phyloP scores from a whole-genome alignment of 2,113 vertebrate species.

The Sapajus apella region DNA sequence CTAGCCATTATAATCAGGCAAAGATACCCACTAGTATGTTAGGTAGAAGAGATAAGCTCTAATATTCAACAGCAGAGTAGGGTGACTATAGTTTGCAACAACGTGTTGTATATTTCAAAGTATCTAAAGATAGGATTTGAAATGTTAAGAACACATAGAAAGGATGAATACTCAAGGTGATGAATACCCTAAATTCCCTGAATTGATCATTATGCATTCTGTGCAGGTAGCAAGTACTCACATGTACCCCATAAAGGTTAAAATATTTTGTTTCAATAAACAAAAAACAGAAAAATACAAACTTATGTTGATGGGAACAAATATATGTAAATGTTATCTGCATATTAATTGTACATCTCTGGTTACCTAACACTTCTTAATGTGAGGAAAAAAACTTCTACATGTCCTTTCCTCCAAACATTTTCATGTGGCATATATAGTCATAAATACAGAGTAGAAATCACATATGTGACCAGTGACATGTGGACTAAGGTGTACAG shows the following conservation, averaged over 20 bases:
- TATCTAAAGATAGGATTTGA: neutral
- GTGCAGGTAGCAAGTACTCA: neutral
- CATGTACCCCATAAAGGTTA: neutral
- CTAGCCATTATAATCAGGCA: neutral
- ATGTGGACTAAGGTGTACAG: neutral
- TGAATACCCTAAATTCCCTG: neutral
- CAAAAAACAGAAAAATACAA: neutral
- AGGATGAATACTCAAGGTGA: neutral
- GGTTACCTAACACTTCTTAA: neutral
- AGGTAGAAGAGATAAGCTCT: neutral
- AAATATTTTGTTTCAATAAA: neutral
- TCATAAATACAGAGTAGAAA: neutral
- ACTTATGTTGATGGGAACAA: neutral
- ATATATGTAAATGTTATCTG: neutral
- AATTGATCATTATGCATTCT: neutral
- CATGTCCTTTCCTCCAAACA: neutral
- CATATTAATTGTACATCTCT: neutral
- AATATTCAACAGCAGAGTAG: neutral
- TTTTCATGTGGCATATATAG: neutral
- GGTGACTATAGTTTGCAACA: neutral
- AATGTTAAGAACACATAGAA: neutral
- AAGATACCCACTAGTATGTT: neutral
- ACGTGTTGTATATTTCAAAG: neutral
- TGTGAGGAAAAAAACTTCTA: neutral
- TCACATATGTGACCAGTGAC: neutral